These are phyloP conservation scores for Sinotaia quadrata DNA, from an alignment of 2,888 invertebrate genomes.

Conservation along the genomic window DNA sequence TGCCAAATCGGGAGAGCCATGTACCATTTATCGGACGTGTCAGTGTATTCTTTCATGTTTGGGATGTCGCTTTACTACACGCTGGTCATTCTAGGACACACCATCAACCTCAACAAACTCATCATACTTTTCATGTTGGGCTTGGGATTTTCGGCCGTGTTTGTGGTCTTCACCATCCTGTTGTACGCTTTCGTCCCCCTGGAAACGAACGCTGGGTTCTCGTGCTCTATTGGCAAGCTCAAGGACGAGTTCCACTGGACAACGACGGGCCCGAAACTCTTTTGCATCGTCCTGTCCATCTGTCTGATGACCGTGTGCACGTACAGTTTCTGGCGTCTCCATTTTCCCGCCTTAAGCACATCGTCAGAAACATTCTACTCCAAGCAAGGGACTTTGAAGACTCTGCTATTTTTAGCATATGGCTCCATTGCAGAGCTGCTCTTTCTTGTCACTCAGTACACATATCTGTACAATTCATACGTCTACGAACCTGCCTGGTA, in stretches of 20 bases:
- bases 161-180: conserved; percentile 13
- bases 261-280: conserved; percentile 15
- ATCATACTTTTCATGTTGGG: conserved; percentile 11
- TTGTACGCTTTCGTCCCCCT: conserved; percentile 20
- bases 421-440: conserved; percentile 17
- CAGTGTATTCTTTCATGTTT: conserved; percentile 12
- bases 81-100: conserved; percentile 7
- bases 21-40: conserved; percentile 13
- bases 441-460: conserved; percentile 4
- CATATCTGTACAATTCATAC: not conserved
- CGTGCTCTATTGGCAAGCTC: conserved; percentile 6
- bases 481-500: not conserved
- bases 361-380: conserved; percentile 23
- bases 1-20: conserved; percentile 21
- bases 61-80: conserved; percentile 19
- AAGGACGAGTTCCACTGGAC: conserved; percentile 22
- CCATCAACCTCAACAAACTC: conserved; percentile 15
- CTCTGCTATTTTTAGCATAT: conserved; percentile 3
- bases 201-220: not conserved
- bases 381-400: conserved; percentile 15
- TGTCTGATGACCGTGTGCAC: conserved; percentile 23
- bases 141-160: conserved; percentile 2
- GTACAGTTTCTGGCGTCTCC: conserved; percentile 19
- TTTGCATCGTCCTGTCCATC: conserved; percentile 21
- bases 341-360: conserved; percentile 13